Percentiles rank a stretch among this genome's conserved stretches.
Evolutionary conservation across 2,888 invertebrate species (phyloP).

Genomic region (Protonemura montana): DNA sequence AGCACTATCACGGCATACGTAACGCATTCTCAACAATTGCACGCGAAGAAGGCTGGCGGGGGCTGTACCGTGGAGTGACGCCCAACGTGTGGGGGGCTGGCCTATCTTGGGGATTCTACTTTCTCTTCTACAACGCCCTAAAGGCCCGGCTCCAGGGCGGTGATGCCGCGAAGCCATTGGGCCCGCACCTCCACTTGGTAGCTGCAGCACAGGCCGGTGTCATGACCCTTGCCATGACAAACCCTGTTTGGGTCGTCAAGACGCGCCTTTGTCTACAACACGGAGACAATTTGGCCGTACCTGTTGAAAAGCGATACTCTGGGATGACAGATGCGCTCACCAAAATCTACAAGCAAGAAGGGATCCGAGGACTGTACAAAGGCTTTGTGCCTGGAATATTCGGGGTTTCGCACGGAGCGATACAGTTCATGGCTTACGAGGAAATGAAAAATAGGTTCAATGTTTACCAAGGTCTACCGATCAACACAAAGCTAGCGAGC

Average conservation of each 20-base stretch:
- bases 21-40: conserved; percentile 86
- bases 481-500: conserved; percentile 60
- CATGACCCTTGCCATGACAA: conserved; percentile 88
- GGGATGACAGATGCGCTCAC: conserved; percentile 91
- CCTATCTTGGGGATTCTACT: conserved; percentile 98
- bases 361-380: conserved; percentile 90
- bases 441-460: conserved; percentile 65
- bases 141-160: conserved; percentile 93
- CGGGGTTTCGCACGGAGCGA: conserved; percentile 68
- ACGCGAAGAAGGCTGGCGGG: conserved; percentile 84
- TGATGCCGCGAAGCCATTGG: conserved; percentile 80
- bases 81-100: conserved; percentile 98
- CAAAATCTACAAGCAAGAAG: conserved; percentile 91
- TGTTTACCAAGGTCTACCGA: conserved; percentile 56
- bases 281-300: conserved; percentile 63
- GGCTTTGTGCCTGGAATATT: conserved; percentile 70
- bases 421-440: conserved; percentile 70
- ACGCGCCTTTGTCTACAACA: conserved; percentile 96
- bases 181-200: conserved; percentile 87
- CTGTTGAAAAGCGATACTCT: conserved; percentile 74
- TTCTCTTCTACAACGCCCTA: conserved; percentile 93
- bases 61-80: conserved; percentile 94
- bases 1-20: conserved; percentile 85
- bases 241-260: conserved; percentile 99
- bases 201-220: conserved; percentile 92